Base-by-base conservation (phyloP, 64 coral and sea anemone genomes). In the Acropora yongei region DNA sequence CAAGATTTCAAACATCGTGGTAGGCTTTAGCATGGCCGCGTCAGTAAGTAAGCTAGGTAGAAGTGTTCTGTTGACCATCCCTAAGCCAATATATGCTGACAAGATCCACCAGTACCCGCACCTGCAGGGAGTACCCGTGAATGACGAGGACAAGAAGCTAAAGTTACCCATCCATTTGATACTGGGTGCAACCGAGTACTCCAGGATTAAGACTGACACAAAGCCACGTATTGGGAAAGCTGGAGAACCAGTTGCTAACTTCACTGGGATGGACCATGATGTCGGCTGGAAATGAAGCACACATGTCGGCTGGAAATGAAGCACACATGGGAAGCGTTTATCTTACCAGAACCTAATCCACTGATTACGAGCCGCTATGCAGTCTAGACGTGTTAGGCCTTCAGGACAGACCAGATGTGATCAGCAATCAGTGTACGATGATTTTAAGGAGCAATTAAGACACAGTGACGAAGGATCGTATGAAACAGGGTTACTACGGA, bases 161-260 rank as follows among this genome's bases (percentile, higher is more conserved):
- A 74, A 89, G 19, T 20, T 94, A 68, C 87, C 87, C 4, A 77
- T 94, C 20, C 92, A 94, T 73, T 13, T 94, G 4, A 94, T 94
- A 53, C 80, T 89, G n/a, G 87, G 92, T 1, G 79, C 92, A 1
- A 89, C 86, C n/a, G 92, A 89, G n/a, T 94, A 85, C 87, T 89
- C 92, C 0, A 5, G 74, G 2, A 85, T 94, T 0, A 94, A 89
- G 47, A 89, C 61, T 50, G 46, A 90, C 8, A 75, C 63, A 12
- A 84, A 82, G 8, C 92, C 86, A 65, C 82, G 39, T 53, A 46
- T 93, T 57, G 91, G 91, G 73, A 71, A 69, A 1, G 45, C 44
- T 8, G 84, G 83, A 1, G 83, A 88, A 40, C 91, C 84, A 43
- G 18, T 93, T 8, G 91, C 83, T 80, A 13, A 93, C 84, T 14